Base-by-base conservation (phyloP, 2,113 vertebrate species). In the Mustela nigripes region DNA sequence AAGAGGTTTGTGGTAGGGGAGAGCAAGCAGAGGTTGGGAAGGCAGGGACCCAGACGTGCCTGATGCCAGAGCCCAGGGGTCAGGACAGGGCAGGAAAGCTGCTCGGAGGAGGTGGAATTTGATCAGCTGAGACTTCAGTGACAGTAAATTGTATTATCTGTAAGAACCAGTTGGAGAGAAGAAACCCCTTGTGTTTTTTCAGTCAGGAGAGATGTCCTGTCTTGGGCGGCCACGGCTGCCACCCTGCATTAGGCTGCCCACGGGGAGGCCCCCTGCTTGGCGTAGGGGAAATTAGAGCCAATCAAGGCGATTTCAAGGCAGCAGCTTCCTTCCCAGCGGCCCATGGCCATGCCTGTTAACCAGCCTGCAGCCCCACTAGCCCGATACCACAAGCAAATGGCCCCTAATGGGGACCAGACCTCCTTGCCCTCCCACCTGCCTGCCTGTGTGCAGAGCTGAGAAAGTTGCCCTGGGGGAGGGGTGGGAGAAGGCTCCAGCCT, bases 401-500 rank as follows among this genome's bases (percentile, higher is more conserved):
- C n/a, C 93, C 94, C 93, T 98, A 98, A 98, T 98, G 63, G 97
- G 89, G 97, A 97, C 98, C 98, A 98, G 98, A 97, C 76, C 91
- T 92, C 87, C 56, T 88, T 0, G 15, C 94, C 91, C 89, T 97
- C 87, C 96, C 96, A 96, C 97, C 97, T 95, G 96, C 92, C 94
- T 16, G 67, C 33, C 60, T 79, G 3, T 28, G 50, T 0, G 10
- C n/a, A 60, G 80, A 80, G 71, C 87, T 39, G 50, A 90, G n/a
- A 10, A 22, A 22, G 11, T 60, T n/a, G 42, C 19, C 50, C 22
- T 24, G 1, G 16, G 22, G 63, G 5, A 28, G 62, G 11, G 0
- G 26, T 5, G 62, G 63, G 63, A 28, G 58, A 3, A 22, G 56
- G 16, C 33, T 58, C 31, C 22, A 45, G 58, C 42, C 56, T n/a